Conservation (phyloP, 2,888 invertebrate species). For the Plebejus anna region DNA sequence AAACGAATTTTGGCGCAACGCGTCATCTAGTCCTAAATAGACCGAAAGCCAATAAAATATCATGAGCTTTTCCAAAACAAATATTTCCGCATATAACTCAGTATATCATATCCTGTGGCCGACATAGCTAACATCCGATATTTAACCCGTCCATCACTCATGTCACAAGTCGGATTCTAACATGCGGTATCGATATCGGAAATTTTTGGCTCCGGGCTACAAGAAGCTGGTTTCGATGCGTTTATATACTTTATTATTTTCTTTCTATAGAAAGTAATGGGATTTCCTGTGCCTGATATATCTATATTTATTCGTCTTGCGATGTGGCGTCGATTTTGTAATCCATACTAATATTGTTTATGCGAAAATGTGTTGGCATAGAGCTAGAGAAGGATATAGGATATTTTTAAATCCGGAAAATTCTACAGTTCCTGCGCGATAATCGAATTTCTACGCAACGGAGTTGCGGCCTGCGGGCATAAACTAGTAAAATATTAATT, state of each 20-base stretch:
- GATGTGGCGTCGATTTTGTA: no score
- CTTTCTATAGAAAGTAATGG: background rate
- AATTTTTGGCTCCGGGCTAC: background rate
- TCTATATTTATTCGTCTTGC: no score
- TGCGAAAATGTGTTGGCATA: no score
- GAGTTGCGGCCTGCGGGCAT: no score
- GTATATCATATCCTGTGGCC: background rate
- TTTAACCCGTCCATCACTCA: slow-evolving; percentile 5
- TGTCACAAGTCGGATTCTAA: background rate
- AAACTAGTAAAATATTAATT: no score
- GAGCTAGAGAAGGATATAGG: no score
- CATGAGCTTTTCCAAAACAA: background rate
- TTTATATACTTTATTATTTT: background rate
- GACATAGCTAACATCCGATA: background rate
- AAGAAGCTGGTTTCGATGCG: background rate
- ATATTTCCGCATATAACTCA: background rate
- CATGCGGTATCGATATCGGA: slow-evolving; percentile 1
- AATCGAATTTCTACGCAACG: no score
- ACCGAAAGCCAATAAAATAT: background rate
- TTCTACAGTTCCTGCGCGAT: no score
- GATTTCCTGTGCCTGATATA: background rate
- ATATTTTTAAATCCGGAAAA: no score
- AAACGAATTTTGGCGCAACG: no score
- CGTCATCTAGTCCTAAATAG: background rate
- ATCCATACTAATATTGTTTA: no score